These are phyloP conservation scores for Euzetes globulus DNA, from an alignment of 2,888 invertebrate species.

Conservation along the genomic window DNA sequence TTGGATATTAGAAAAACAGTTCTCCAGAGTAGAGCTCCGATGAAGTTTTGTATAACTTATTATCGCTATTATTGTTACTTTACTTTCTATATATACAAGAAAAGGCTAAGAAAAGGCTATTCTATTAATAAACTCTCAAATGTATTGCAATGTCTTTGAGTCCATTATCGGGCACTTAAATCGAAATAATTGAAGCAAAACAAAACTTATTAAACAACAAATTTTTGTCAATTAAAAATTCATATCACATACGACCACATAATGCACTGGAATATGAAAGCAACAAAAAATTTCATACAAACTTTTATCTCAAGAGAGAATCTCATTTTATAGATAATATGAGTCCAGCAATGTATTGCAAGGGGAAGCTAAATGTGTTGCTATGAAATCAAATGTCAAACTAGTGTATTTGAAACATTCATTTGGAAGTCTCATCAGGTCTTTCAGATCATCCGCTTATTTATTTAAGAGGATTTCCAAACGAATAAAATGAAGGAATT, in stretches of 20 bases:
- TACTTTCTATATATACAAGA: not conserved
- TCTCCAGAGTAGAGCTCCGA: not conserved
- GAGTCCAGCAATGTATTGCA: no score
- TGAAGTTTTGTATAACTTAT: not conserved
- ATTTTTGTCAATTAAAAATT: not conserved
- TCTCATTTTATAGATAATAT: no score
- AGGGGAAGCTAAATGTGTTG: not conserved
- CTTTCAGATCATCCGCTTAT: slow-evolving; percentile 5
- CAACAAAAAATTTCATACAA: not conserved
- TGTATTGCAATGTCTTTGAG: not conserved
- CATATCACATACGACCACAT: not conserved
- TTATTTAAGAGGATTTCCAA: slow-evolving; percentile 3
- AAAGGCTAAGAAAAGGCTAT: not conserved
- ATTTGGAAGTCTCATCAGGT: not conserved
- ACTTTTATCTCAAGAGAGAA: not conserved
- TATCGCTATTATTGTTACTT: not conserved
- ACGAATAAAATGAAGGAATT: not conserved
- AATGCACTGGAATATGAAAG: not conserved
- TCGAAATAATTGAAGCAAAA: not conserved
- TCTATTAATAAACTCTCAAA: not conserved
- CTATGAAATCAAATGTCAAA: not conserved
- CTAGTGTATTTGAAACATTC: not conserved
- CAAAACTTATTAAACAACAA: not conserved
- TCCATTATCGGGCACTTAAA: slow-evolving; percentile 2
- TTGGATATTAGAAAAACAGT: not conserved